Percentiles rank a stretch among this genome's conserved stretches.
Conservation (phyloP, 2,888 invertebrate species). For the Leptinotarsa juncta region DNA sequence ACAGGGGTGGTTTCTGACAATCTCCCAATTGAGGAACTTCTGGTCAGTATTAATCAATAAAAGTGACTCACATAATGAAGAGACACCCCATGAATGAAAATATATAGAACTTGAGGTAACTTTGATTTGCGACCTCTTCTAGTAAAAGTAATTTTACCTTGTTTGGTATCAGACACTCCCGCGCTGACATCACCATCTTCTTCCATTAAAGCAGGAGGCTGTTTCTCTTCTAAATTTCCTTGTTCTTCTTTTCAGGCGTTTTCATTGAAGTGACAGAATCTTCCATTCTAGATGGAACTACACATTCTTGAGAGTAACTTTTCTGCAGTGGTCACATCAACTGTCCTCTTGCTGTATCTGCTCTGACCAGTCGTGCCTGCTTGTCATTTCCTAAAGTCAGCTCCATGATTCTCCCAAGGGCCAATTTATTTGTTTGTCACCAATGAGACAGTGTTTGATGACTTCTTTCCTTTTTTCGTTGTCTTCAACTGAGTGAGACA, state of each 20-base stretch:
- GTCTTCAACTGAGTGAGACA: constrained; percentile 42
- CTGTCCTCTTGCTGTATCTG: no score
- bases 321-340: no score
- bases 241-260: no score
- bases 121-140: neutral
- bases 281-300: no score
- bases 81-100: no score
- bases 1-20: no score
- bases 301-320: no score
- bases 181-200: neutral
- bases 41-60: no score
- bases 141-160: neutral
- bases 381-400: constrained; percentile 40
- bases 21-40: no score
- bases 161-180: neutral
- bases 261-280: no score
- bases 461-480: constrained; percentile 9
- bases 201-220: neutral
- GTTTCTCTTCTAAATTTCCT: no score
- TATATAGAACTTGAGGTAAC: neutral
- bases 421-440: constrained; percentile 39
- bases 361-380: neutral
- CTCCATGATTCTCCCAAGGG: constrained; percentile 15
- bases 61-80: no score
- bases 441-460: constrained; percentile 21